Conservation (phyloP, 1,140 invertebrate species). For the Bombyx mandarina region DNA sequence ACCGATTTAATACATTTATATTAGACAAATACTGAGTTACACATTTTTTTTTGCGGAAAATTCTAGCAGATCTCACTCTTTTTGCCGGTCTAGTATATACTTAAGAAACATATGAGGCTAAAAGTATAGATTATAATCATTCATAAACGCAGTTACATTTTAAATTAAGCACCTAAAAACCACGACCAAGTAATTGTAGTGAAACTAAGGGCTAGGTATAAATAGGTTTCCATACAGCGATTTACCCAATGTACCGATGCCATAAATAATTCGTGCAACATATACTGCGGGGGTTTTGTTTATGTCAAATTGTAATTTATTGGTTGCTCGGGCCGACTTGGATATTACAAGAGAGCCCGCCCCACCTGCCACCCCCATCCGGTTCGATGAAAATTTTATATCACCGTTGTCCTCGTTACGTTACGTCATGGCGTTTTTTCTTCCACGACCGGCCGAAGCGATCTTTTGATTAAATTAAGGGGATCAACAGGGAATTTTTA, state of each 20-base stretch:
- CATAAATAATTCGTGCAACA: constrained; percentile 59
- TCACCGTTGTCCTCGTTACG: constrained; percentile 40
- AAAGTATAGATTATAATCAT: too few species aligned
- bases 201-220: too few species aligned
- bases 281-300: constrained; percentile 55
- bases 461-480: constrained; percentile 69
- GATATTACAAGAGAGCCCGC: constrained; percentile 46
- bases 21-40: constrained; percentile 3
- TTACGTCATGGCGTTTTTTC: constrained; percentile 63
- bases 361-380: constrained; percentile 16
- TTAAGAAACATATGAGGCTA: too few species aligned
- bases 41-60: too few species aligned
- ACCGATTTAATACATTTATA: constrained; percentile 43
- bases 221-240: too few species aligned
- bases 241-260: not conserved
- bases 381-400: constrained; percentile 65
- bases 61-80: too few species aligned
- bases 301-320: constrained; percentile 68
- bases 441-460: constrained; percentile 60
- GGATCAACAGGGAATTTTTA: constrained; percentile 66
- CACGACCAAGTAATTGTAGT: too few species aligned
- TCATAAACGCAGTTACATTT: too few species aligned
- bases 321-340: constrained; percentile 55
- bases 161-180: too few species aligned
- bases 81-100: too few species aligned